Base-by-base conservation (phyloP, 2,888 invertebrate genomes). In the Diadegma fenestrale region DNA sequence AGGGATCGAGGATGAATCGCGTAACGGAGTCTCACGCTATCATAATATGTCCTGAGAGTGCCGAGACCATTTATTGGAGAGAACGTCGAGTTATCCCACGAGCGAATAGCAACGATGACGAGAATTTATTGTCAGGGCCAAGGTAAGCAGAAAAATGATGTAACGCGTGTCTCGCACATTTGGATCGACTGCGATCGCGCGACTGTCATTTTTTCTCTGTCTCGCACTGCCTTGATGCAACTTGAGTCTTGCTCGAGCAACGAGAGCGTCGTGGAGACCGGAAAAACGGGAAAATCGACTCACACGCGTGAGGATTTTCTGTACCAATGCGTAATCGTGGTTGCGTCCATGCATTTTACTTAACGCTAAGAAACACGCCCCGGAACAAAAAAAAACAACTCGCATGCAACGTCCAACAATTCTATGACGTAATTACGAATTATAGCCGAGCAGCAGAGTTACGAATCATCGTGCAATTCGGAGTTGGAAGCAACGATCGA, bases 91-190 rank as follows among this genome's bases (percentile, higher is more conserved):
- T 45, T 48, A 69, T 37, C 26, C 61, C 33, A 43, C 19, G 73
- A 81, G 72, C 19, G 19, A 66, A 80, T 72, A 68, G 51, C 73
- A 61, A 61, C 64, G 69, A 45, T 69, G 68, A 85, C 78, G 73
- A 43, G 48, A 82, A 61, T 76, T 76, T 66, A 73, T 82, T 77
- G 82, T 80, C 82, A 85, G 58, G 79, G 82, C 82, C 85, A 85
- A 80, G 82, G 85, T 82, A 66, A 68, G 82, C 33, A 68, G 43
- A 77, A 68, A 37, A 61, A 48, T 75, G n/a, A 54, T 43, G 19
- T 61, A 79, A 76, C 83, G 72, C 30, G 8, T 66, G 76, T 75
- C 33, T 48, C 64, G 63, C 10, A 8, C 37, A 22, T 22, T 30
- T 17, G 6, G 48, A 64, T 61, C 73, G 73, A 26, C n/a, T 33